Conservation (phyloP, 1,140 invertebrate species). For the Pogonomyrmex barbatus region DNA sequence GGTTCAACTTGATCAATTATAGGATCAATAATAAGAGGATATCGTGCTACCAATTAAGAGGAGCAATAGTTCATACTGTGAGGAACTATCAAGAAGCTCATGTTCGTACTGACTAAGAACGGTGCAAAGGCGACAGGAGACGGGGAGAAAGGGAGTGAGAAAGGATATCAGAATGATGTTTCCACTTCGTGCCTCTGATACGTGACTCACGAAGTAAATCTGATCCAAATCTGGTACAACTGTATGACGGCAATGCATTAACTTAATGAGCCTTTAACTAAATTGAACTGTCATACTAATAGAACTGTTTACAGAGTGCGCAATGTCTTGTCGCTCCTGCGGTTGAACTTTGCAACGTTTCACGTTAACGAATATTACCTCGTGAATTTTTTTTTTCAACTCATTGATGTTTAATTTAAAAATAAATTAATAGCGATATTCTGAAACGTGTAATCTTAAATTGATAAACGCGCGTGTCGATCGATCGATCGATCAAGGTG, state of each 20-base stretch:
- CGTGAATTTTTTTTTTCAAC: neutral
- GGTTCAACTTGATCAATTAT: conserved; percentile 59
- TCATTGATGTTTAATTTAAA: neutral
- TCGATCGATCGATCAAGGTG: conserved; percentile 60
- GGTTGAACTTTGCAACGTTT: neutral
- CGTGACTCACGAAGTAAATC: conserved; percentile 53
- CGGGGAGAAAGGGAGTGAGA: neutral
- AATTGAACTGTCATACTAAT: conserved; percentile 60
- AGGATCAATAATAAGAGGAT: conserved; percentile 20
- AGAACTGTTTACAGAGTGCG: conserved; percentile 44
- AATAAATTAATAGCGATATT: neutral
- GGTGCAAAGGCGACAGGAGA: neutral
- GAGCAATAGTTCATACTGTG: conserved; percentile 42
- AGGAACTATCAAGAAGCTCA: conserved; percentile 60
- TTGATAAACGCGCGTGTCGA: neutral
- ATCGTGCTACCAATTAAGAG: conserved; percentile 66
- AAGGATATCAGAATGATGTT: conserved; percentile 46
- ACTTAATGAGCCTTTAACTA: conserved; percentile 65
- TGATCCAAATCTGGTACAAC: conserved; percentile 52
- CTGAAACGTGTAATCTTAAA: neutral
- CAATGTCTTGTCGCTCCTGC: neutral
- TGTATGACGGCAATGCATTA: conserved; percentile 57
- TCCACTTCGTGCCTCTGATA: conserved; percentile 56
- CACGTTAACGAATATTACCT: neutral
- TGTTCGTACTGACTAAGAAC: conserved; percentile 60